Evolutionary conservation across 2,888 invertebrate species (phyloP).

Genomic region (Mantis religiosa): DNA sequence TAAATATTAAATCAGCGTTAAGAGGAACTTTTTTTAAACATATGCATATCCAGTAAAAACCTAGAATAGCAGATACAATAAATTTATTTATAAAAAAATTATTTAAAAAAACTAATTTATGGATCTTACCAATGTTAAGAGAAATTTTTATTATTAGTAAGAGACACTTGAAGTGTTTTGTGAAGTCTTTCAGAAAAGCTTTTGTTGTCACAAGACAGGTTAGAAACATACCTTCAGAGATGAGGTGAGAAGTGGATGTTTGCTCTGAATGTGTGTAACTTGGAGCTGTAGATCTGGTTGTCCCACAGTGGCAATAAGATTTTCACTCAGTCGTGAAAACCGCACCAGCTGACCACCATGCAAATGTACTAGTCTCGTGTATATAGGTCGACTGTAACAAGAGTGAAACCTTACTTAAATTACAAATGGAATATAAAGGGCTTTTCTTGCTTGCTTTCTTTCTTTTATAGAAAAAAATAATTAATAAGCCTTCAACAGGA

Average conservation of each 20-base stretch:
- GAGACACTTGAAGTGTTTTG: background rate
- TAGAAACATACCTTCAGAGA: slow-evolving; percentile 41
- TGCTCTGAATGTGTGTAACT: slow-evolving; percentile 56
- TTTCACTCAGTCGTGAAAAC: slow-evolving; percentile 59
- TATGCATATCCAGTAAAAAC: no score
- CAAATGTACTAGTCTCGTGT: slow-evolving; percentile 56
- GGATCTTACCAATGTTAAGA: background rate
- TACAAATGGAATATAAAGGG: no score
- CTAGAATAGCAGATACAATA: no score
- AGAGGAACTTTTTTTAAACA: no score
- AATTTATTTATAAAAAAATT: no score
- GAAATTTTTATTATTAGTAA: no score
- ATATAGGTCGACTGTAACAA: slow-evolving; percentile 38
- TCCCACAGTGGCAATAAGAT: slow-evolving; percentile 62
- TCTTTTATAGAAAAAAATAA: no score
- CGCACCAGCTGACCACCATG: slow-evolving; percentile 59
- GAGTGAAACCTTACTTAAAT: background rate
- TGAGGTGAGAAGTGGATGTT: slow-evolving; percentile 53
- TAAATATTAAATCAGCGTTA: no score
- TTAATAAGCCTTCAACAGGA: no score
- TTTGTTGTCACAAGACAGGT: background rate
- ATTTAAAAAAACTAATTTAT: background rate
- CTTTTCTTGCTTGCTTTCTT: no score
- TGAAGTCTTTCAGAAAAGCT: background rate
- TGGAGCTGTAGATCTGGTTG: slow-evolving; percentile 62